Conservation (phyloP, 2,797 vertebrate genomes). For the Macroramphosus scolopax region DNA sequence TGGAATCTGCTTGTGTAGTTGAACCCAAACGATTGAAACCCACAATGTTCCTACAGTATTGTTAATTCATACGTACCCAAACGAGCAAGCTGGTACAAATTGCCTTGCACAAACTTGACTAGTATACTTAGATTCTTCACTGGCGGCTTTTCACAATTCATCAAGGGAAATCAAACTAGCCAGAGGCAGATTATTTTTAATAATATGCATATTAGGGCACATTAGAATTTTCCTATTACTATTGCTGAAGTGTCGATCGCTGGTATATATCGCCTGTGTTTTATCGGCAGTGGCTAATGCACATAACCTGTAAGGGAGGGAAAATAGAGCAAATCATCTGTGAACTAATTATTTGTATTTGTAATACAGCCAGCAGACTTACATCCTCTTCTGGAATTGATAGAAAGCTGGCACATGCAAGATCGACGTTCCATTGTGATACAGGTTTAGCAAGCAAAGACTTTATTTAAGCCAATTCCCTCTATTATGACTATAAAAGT, state of each 20-base stretch:
- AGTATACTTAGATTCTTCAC: slow-evolving; percentile 43
- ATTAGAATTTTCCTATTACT: not conserved
- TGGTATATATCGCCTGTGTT: not conserved
- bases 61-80: slow-evolving; percentile 76
- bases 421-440: too few species aligned
- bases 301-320: not conserved
- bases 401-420: too few species aligned
- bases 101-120: slow-evolving; percentile 56
- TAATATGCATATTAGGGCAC: slow-evolving; percentile 41
- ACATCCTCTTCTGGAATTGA: too few species aligned
- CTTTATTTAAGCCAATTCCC: too few species aligned
- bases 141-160: slow-evolving; percentile 61
- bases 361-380: too few species aligned
- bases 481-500: too few species aligned
- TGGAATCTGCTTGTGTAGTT: slow-evolving; percentile 70
- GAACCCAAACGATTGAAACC: slow-evolving; percentile 72
- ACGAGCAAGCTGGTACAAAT: slow-evolving; percentile 64
- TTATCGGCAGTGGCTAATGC: too few species aligned
- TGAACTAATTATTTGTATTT: too few species aligned
- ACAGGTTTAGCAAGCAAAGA: too few species aligned
- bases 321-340: too few species aligned
- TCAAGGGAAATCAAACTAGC: slow-evolving; percentile 55
- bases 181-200: slow-evolving; percentile 58
- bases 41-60: slow-evolving; percentile 67
- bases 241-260: not conserved